Base-by-base conservation (phyloP, 2,888 invertebrate species). In the Nomada hirtipes region DNA sequence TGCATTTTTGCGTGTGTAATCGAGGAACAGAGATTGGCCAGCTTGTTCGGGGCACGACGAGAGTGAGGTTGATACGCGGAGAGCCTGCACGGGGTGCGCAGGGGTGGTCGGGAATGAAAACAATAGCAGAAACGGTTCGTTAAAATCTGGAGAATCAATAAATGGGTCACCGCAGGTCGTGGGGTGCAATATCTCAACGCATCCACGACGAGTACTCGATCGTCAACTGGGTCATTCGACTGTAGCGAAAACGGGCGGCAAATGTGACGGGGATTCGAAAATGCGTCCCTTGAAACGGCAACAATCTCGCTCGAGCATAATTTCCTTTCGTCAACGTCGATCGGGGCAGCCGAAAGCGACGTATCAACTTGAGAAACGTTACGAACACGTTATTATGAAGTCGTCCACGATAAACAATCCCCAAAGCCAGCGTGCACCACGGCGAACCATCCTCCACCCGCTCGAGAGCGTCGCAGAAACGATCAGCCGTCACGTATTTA, bases 91-190 rank as follows among this genome's bases (percentile, higher is more conserved):
- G 26, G 20, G n/a, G 9, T 10, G n/a, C 26, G 42, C 44, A 36
- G 36, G 55, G 76, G 63, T 64, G 71, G 60, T 64, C 47, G 75
- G 44, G 65, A 77, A 77, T 42, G 67, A 77, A 73, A 82, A 82
- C 81, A 82, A 67, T 71, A 20, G 29, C 59, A 20, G 70, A 70
- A 78, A 82, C 59, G 71, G 74, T 79, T 86, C 80, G 75, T 89
- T 86, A 81, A 88, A 89, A 89, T 87, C 82, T 79, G 52, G 61
- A 70, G 76, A 86, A 89, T 90, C 90, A 89, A 90, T 90, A 91
- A 90, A 89, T 90, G 86, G 91, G 90, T 90, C 90, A 90, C 85
- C 85, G 83, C 80, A 86, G 85, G 86, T 89, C 87, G 87, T 85
- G 82, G 76, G 69, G 86, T 36, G 36, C 76, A 75, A 88, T 88